Base-by-base conservation (phyloP, 2,888 invertebrate species). In the Ormyrus thymus region DNA sequence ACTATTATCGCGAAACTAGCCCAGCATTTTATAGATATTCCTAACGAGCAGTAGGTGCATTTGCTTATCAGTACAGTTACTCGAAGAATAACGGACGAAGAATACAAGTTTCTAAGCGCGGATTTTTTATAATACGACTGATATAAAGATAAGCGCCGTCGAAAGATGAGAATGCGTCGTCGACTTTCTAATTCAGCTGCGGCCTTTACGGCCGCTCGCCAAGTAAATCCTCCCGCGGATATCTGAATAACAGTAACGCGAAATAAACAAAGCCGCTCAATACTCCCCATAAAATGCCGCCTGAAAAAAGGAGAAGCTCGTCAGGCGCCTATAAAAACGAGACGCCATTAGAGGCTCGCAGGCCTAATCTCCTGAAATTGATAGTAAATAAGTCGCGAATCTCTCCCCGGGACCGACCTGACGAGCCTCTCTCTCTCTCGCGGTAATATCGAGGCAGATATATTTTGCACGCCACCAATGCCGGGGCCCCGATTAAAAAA, bases 351-450 rank as follows among this genome's bases (percentile, higher is more conserved):
- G 11, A 48, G n/a, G 50, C 64, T 46, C 62, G 15, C 48, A n/a
- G 48, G 46, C 29, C 66, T 68, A 75, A 75, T 76, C 76, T 76
- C 64, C 51, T 64, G 69, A 56, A 64, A 76, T 70, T 76, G 76
- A 70, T 76, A 76, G 64, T 76, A 76, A 76, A 76, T 62, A 76
- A 61, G 56, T 46, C 78, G 65, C 71, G 66, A 76, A 71, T 61
- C 65, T 77, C 55, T 56, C 9, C 15, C 48, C 7, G 29, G 29
- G 29, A 29, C 29, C 13, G 48, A 45, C 69, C 15, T 70, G 69
- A 58, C 69, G 46, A 10, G 48, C 15, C 29, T 15, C 15, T 56
- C 62, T n/a, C 13, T 46, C n/a, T 29, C 46, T 9, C 62, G n/a
- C 45, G 7, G 29, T 6, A 13, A 58, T 58, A 58, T 58, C 58